These are phyloP conservation scores for Empis stercorea DNA, from an alignment of 2,888 invertebrate genomes.

Conservation along the genomic window DNA sequence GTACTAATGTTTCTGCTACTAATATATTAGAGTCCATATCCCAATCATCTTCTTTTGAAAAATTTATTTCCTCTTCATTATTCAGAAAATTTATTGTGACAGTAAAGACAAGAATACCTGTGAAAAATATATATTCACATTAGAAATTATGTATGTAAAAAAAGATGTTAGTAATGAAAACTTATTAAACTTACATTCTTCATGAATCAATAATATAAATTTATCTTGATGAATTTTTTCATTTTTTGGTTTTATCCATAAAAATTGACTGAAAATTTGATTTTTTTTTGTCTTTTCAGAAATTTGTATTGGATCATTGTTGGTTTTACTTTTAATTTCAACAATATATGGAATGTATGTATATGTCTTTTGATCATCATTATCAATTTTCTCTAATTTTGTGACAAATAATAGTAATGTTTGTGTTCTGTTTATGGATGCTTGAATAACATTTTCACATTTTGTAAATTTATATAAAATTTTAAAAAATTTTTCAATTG, in stretches of 20 bases:
- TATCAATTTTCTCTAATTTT: constrained; percentile 38
- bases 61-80: constrained; percentile 13
- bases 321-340: too few species aligned
- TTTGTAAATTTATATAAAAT: constrained; percentile 49
- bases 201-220: constrained; percentile 60
- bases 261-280: constrained; percentile 68
- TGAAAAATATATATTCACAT: constrained; percentile 16
- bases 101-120: constrained; percentile 28
- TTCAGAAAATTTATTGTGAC: constrained; percentile 31
- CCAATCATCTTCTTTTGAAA: constrained; percentile 32
- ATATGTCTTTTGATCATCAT: constrained; percentile 28
- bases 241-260: constrained; percentile 28
- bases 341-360: constrained; percentile 52
- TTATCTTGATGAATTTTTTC: constrained; percentile 42
- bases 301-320: constrained; percentile 28
- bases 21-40: constrained; percentile 42
- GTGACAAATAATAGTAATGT: constrained; percentile 55
- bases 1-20: constrained; percentile 46
- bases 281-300: constrained; percentile 46
- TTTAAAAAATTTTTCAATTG: constrained; percentile 44
- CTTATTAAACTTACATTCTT: constrained; percentile 50
- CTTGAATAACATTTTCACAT: constrained; percentile 60
- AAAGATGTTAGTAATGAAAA: too few species aligned
- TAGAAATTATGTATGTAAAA: too few species aligned
- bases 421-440: constrained; percentile 56